Evolutionary conservation across 2,888 invertebrate species (phyloP), one percentile per base, ranked within the genome.

Genomic region (Cyaniris semiargus): DNA sequence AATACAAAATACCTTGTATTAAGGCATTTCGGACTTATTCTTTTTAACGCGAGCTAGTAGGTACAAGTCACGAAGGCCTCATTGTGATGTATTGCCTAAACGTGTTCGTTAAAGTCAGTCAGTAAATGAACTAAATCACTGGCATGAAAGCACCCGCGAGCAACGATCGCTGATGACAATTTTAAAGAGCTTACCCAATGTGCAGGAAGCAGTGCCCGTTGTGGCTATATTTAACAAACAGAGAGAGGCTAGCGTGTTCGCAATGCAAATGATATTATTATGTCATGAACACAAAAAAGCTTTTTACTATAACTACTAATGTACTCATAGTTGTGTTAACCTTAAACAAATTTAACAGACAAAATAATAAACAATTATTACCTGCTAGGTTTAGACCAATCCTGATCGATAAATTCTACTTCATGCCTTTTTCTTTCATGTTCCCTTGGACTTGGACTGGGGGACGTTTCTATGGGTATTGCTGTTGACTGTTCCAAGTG

Each of bases 321-420:
- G 81, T 79, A 78, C 48, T 79, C 23, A 74, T 31, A 74, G 75
- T 48, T 75, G 75, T 77, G 15, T 27, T 53, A 15, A 53, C 18
- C 23, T 66, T 21, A 34, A 3, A 18, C 21, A 74, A 76, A 23
- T 44, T 60, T 79, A 78, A 78, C 10, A 44, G 44, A 13, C 0
- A 80, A 79, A 78, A 76, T 23, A 48, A 66, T 72, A 76, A 77
- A 38, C 80, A 48, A n/a, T 58, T 84, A 85, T 84, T 92, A 93
- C 94, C 94, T 94, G 92, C 86, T 91, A 80, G 90, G 90, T 90
- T 90, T 93, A 88, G 94, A 94, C 94, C 94, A 94, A 87, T 90
- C 89, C 83, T 83, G 85, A 76, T 87, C 86, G 77, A 82, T 81
- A 81, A 86, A 86, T 83, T 87, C 87, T 75, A 84, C 84, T 78